phyloP scores from a whole-genome alignment of 1,140 invertebrate genomes.

The Pseudomyrmex gracilis region DNA sequence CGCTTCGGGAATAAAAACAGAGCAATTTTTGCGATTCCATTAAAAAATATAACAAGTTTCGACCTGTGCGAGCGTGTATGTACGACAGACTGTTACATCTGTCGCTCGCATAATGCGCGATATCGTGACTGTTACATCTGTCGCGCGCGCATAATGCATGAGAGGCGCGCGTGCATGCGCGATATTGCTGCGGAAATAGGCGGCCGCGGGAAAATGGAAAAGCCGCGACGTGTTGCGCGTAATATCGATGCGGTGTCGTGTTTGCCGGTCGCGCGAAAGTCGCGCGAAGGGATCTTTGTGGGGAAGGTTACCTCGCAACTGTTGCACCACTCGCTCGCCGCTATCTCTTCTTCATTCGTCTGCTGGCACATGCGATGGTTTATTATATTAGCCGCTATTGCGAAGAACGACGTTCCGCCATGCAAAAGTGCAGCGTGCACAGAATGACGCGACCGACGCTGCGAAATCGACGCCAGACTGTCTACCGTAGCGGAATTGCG shows the following conservation, averaged over 20 bases:
- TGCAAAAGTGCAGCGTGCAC: conserved; percentile 17
- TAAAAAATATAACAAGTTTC: conserved; percentile 60
- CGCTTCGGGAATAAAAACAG: not conserved
- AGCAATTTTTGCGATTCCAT: not conserved
- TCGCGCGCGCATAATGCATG: conserved; percentile 78
- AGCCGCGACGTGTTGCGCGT: conserved; percentile 51
- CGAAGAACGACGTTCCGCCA: not conserved
- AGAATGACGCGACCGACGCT: conserved; percentile 1
- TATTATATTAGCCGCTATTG: conserved; percentile 32
- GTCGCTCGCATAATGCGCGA: conserved; percentile 76
- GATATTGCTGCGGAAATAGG: conserved; percentile 72
- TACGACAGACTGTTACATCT: conserved; percentile 76
- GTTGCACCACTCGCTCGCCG: conserved; percentile 50
- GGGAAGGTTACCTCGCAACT: conserved; percentile 50
- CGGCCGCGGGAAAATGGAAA: conserved; percentile 73
- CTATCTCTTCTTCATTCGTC: conserved; percentile 34
- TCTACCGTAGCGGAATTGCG: conserved; percentile 35
- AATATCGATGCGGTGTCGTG: conserved; percentile 39
- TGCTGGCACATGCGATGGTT: conserved; percentile 18
- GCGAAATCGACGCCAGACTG: conserved; percentile 43
- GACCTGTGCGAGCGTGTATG: conserved; percentile 23
- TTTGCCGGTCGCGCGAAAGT: conserved; percentile 13
- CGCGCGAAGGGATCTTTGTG: not conserved
- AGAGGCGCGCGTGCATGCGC: conserved; percentile 51
- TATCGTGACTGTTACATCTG: conserved; percentile 71